Evolutionary conservation across 2,888 invertebrate genomes (phyloP).

Genomic region (Sceliomorpha sp.): DNA sequence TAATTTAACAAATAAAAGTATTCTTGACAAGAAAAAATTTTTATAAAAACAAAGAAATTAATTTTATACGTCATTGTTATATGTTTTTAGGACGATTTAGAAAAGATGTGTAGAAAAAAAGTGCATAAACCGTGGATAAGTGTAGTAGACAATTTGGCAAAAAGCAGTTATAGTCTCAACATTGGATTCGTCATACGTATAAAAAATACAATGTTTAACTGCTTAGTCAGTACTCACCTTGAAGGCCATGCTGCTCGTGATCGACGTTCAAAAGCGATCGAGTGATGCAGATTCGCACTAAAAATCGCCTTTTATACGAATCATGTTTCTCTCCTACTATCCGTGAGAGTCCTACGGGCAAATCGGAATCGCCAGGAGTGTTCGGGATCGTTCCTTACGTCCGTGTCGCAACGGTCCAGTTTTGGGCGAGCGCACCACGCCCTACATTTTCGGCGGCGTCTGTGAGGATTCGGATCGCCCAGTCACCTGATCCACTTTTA

Average conservation of each 20-base stretch:
- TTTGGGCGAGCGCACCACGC: slow-evolving; percentile 31
- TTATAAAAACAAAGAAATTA: too few species aligned
- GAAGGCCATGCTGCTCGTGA: slow-evolving; percentile 1
- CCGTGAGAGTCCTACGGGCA: not conserved
- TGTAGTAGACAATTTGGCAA: too few species aligned
- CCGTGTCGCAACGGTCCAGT: slow-evolving; percentile 20
- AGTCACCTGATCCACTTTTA: slow-evolving; percentile 54
- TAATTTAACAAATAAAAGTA: too few species aligned
- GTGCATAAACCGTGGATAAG: too few species aligned
- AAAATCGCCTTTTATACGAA: slow-evolving; percentile 1
- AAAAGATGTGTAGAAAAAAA: too few species aligned
- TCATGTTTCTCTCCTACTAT: not conserved
- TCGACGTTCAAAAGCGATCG: not conserved
- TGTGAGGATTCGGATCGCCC: slow-evolving; percentile 24
- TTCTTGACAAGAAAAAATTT: too few species aligned
- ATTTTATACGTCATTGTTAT: too few species aligned
- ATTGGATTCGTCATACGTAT: too few species aligned
- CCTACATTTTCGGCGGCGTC: slow-evolving; percentile 41
- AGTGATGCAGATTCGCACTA: slow-evolving; percentile 1
- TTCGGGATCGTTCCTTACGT: not conserved
- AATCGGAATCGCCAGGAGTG: slow-evolving; percentile 4
- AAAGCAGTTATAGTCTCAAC: too few species aligned
- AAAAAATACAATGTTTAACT: too few species aligned
- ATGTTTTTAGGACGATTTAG: too few species aligned
- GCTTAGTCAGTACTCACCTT: slow-evolving; percentile 2